Evolutionary conservation across 2,113 vertebrate genomes (phyloP).

Genomic region (Pipra filicauda): DNA sequence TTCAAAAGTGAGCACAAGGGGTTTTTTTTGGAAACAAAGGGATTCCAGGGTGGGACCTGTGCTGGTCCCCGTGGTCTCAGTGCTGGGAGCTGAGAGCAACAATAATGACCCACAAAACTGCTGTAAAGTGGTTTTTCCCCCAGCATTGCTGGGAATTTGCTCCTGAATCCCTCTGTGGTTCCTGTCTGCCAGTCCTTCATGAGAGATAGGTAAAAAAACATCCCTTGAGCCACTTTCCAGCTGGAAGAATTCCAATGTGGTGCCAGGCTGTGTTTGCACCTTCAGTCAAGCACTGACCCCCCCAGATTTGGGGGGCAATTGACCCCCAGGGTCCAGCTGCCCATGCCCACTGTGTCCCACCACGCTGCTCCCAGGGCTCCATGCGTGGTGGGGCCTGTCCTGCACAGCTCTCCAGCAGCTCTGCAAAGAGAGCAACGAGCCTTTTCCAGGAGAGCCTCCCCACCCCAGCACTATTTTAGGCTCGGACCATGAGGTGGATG

Average conservation of each 20-base stretch:
- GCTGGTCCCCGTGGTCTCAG: rapidly evolving
- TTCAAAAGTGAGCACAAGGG: neutral
- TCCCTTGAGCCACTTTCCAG: neutral
- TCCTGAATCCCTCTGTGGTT: neutral
- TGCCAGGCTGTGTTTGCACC: neutral
- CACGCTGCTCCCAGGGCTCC: rapidly evolving
- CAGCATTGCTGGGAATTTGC: neutral
- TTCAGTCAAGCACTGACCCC: neutral
- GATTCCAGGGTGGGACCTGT: neutral
- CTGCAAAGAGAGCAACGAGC: neutral
- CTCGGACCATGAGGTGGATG: rapidly evolving
- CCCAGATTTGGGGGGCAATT: neutral
- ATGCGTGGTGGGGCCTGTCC: rapidly evolving
- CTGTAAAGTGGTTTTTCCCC: neutral
- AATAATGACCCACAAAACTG: neutral
- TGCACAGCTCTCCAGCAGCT: neutral
- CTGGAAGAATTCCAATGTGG: rapidly evolving
- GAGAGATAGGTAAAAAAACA: neutral
- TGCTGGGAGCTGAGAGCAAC: neutral
- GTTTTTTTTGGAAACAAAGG: neutral
- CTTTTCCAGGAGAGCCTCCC: neutral
- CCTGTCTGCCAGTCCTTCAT: neutral
- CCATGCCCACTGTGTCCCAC: neutral
- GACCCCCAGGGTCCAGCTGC: neutral
- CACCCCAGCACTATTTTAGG: neutral